Evolutionary conservation across 2,797 vertebrate genomes (phyloP).

Genomic region (Pelobates cultripes): DNA sequence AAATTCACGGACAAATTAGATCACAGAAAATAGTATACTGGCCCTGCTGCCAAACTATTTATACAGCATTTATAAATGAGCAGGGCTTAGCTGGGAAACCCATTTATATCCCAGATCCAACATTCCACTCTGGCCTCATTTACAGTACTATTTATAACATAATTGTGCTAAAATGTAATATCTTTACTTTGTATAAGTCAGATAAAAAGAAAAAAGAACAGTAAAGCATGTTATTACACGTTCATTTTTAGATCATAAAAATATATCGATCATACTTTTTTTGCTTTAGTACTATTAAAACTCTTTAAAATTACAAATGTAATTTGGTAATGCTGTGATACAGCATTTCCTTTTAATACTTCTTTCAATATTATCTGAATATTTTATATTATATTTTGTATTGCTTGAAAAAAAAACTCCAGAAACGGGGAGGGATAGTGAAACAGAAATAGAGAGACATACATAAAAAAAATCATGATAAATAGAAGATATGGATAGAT

Average conservation of each 20-base stretch:
- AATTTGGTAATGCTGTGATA: not conserved
- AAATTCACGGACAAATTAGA: not conserved
- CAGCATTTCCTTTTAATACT: not conserved
- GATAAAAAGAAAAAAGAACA: not conserved
- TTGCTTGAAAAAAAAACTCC: too few relatives aligned
- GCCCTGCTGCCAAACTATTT: not conserved
- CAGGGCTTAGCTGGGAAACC: not conserved
- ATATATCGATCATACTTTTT: slow-evolving; percentile 1
- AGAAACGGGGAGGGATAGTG: too few relatives aligned
- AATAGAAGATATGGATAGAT: not conserved
- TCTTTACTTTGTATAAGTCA: not conserved
- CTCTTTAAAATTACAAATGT: not conserved
- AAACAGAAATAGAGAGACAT: too few relatives aligned
- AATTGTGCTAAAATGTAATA: not conserved
- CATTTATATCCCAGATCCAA: not conserved
- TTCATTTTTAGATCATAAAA: not conserved
- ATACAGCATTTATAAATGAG: not conserved
- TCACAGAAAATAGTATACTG: not conserved
- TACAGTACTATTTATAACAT: not conserved
- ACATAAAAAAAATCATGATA: not conserved
- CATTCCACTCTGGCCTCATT: not conserved
- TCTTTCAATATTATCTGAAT: too few relatives aligned
- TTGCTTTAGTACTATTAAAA: not conserved
- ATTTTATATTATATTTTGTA: too few relatives aligned
- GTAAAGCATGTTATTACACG: not conserved